Percentiles rank a stretch among this genome's conserved stretches.
phyloP scores from a whole-genome alignment of 2,888 invertebrate genomes.

The Hirtodrosophila alboralis region DNA sequence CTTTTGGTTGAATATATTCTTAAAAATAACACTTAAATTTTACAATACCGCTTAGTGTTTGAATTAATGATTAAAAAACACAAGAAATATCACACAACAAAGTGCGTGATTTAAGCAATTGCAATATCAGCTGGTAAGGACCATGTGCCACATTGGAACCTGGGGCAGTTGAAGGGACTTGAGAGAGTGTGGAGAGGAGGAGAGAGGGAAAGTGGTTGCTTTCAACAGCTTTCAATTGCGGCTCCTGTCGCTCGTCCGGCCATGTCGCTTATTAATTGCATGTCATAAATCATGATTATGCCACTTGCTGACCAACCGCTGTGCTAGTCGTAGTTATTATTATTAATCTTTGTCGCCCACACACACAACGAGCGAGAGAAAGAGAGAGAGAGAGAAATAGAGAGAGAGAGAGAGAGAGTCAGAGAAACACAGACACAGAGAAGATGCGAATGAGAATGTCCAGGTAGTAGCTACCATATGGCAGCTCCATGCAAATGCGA shows the following conservation, averaged over 20 bases:
- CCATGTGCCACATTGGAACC: too few relatives aligned
- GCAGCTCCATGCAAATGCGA: slow-evolving; percentile 66
- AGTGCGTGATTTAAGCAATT: slow-evolving; percentile 60
- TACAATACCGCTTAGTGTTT: slow-evolving; percentile 1
- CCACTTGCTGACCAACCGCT: slow-evolving; percentile 74
- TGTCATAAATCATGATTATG: slow-evolving; percentile 80
- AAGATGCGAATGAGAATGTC: slow-evolving; percentile 1
- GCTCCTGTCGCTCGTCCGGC: slow-evolving; percentile 20
- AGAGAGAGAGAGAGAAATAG: slow-evolving; percentile 3
- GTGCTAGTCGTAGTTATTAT: slow-evolving; percentile 78
- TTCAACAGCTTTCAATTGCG: slow-evolving; percentile 62
- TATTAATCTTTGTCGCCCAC: slow-evolving; percentile 76
- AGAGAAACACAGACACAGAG: too few relatives aligned
- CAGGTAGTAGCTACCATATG: slow-evolving; percentile 65
- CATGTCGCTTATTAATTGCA: slow-evolving; percentile 77
- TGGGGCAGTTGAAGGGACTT: neutral
- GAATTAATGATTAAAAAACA: slow-evolving; percentile 39
- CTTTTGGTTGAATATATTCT: too few relatives aligned
- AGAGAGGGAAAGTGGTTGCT: slow-evolving; percentile 12
- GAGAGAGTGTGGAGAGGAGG: too few relatives aligned
- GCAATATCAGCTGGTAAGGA: slow-evolving; percentile 7
- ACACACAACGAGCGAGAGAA: slow-evolving; percentile 26
- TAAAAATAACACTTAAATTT: too few relatives aligned
- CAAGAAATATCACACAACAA: slow-evolving; percentile 20
- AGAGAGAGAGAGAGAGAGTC: neutral